Percentiles rank a stretch among this genome's conserved stretches.
These are phyloP conservation scores for Frankliniella fusca DNA, from an alignment of 2,888 invertebrate species.

Conservation along the genomic window DNA sequence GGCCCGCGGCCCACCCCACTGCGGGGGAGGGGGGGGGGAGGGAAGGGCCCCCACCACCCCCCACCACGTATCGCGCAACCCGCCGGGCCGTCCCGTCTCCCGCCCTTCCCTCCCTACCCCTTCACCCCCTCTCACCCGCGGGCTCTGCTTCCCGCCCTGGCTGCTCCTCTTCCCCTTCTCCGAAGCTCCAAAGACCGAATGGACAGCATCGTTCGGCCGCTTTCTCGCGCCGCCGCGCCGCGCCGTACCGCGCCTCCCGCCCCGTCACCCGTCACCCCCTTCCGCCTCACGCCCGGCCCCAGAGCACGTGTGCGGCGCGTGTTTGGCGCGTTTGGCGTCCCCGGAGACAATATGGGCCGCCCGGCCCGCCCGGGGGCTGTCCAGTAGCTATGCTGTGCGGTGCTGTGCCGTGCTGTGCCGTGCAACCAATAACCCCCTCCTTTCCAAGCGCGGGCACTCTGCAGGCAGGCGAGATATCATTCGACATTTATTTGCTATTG, in stretches of 20 bases:
- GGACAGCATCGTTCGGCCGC: background rate
- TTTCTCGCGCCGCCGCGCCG: background rate
- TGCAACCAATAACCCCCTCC: no score
- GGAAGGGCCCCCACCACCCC: background rate
- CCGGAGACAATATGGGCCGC: no score
- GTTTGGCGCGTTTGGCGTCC: no score
- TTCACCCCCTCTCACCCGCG: no score
- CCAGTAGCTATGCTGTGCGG: no score
- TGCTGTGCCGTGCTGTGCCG: no score
- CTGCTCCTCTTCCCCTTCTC: no score
- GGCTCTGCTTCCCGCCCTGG: background rate
- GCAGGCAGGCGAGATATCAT: no score
- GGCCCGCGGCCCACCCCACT: background rate
- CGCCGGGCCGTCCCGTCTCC: constrained; percentile 35
- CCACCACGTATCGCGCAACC: background rate
- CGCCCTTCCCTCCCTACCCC: constrained; percentile 34
- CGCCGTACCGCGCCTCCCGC: background rate
- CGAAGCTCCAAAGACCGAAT: background rate
- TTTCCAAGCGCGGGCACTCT: no score
- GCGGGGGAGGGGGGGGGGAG: background rate
- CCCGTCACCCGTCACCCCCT: background rate
- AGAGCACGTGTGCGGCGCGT: background rate
- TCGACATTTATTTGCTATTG: no score
- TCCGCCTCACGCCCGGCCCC: background rate
- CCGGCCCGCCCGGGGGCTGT: no score